phyloP scores from a whole-genome alignment of 2,888 invertebrate genomes.

The Lasius fuliginosus region DNA sequence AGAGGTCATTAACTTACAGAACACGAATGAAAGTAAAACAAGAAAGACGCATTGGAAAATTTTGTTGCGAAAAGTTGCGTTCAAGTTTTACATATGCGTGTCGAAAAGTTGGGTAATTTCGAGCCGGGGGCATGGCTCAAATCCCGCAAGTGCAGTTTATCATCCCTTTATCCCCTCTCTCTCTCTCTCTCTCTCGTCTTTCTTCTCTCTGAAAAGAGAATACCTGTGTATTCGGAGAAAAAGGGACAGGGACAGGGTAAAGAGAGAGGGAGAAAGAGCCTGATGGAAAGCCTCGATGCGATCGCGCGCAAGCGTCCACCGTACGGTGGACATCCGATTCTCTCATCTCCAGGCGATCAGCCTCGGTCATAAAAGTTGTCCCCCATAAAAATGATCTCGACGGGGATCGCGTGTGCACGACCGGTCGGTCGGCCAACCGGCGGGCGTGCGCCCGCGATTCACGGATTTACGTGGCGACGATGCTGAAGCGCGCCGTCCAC shows the following conservation, averaged over 20 bases:
- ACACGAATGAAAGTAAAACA: neutral
- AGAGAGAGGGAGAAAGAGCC: neutral
- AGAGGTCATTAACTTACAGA: neutral
- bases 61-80: neutral
- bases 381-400: constrained; percentile 29
- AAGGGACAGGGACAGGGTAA: too few relatives aligned
- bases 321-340: constrained; percentile 43
- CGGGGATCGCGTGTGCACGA: constrained; percentile 25
- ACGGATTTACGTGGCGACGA: constrained; percentile 51
- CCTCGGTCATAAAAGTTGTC: constrained; percentile 31
- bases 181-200: neutral
- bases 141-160: constrained; percentile 10
- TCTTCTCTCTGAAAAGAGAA: neutral
- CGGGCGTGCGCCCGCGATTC: constrained; percentile 37
- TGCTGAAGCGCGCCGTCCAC: constrained; percentile 21
- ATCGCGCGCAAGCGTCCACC: constrained; percentile 29
- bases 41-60: constrained; percentile 11
- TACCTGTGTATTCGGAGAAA: neutral
- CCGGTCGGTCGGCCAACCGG: neutral
- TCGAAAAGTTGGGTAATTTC: neutral
- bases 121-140: neutral
- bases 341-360: constrained; percentile 30
- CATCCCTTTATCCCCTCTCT: constrained; percentile 5
- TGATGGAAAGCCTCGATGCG: constrained; percentile 51
- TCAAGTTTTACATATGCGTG: constrained; percentile 19